Conservation (phyloP, 2,113 vertebrate genomes). For the Nipponia nippon region DNA sequence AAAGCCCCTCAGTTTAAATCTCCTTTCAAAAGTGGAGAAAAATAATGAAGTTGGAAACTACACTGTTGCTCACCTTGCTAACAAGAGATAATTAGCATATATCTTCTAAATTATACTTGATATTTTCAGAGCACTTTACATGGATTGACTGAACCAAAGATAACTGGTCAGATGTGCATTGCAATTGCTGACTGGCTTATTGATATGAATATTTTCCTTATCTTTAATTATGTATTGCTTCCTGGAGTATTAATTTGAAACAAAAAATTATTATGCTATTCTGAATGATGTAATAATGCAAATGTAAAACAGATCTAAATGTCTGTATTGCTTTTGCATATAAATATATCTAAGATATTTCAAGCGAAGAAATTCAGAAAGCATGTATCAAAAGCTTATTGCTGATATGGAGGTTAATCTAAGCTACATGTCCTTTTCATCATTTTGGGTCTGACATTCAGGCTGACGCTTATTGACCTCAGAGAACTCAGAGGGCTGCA, state of each 20-base stretch:
- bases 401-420: neutral
- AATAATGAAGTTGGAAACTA: neutral
- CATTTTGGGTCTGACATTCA: neutral
- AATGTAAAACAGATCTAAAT: neutral
- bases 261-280: neutral
- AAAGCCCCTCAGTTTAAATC: neutral
- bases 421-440: neutral
- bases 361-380: neutral
- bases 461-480: neutral
- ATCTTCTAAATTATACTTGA: neutral
- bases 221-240: neutral
- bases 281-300: neutral
- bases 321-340: neutral
- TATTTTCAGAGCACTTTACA: conserved; percentile 3
- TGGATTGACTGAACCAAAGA: neutral
- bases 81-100: neutral
- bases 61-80: neutral
- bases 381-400: neutral
- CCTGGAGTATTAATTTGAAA: neutral
- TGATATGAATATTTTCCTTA: neutral
- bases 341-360: neutral
- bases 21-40: neutral
- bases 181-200: neutral
- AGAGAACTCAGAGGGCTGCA: neutral
- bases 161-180: neutral